Evolutionary conservation across 2,888 invertebrate genomes (phyloP), one percentile per base, ranked within the genome.

Genomic region (Sialis lutaria): DNA sequence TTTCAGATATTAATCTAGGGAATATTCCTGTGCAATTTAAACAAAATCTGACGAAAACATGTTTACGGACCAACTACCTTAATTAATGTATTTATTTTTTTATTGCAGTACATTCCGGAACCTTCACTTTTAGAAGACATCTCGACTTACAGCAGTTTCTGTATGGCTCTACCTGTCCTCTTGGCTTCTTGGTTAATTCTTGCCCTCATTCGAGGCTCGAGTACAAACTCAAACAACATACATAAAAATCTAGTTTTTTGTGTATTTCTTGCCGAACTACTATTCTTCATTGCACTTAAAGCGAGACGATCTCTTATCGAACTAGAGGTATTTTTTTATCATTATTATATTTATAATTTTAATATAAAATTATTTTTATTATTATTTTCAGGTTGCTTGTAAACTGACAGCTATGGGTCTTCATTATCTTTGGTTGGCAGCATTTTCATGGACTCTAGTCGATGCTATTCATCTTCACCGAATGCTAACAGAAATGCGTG

Each of bases 161-260:
- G 83, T 53, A 70, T 92, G 41, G 86, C 93, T 0, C 67, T 95
- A 42, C 81, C 89, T 0, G 70, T 91, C 10, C 69, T 96, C 5
- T 64, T 87, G 9, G 69, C 79, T 46, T 83, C 92, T 0, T 77
- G 92, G 60, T 64, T 86, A 6, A 83, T 90, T 13, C 68, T 95
- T 45, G 84, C 85, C 37, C 66, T 88, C 41, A 78, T 93, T 55
- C 74, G 89, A 6, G 90, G 91, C 1, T 82, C 83, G 10, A 80
- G 83, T 49, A 89, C 89, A 0, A 95, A 95, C 56, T 89, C 91
- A 42, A 93, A 93, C 64, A 87, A 87, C 13, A 93, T 95, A 52
- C 87, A 92, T 60, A 89, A 91, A 59, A 93, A 96, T 62, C 73
- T 95, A 6, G 82, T 93, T n/a, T 74, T 92, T 51, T 88, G 88